These are phyloP conservation scores for Cydia fagiglandana DNA, from an alignment of 1,140 invertebrate genomes.

Conservation along the genomic window DNA sequence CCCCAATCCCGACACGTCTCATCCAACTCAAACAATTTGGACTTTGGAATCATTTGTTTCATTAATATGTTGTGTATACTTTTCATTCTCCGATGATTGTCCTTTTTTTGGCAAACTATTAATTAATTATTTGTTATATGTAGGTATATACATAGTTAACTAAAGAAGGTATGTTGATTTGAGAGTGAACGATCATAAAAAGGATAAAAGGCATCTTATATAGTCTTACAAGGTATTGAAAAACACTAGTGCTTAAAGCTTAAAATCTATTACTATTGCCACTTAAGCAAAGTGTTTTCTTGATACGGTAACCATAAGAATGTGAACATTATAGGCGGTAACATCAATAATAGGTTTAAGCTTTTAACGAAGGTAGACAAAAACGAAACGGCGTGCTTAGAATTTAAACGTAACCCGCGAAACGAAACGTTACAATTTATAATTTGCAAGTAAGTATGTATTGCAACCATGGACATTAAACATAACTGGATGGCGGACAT, in stretches of 20 bases:
- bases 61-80: not conserved
- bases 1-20: slow-evolving; percentile 23
- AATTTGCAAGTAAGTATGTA: too few species aligned
- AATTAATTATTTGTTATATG: too few species aligned
- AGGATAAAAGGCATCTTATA: too few species aligned
- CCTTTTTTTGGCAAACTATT: too few species aligned
- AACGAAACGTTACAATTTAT: too few species aligned
- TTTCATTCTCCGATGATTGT: too few species aligned
- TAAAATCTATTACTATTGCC: not conserved
- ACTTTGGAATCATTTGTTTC: not conserved
- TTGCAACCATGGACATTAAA: too few species aligned
- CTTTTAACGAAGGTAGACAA: slow-evolving; percentile 2
- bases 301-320: not conserved
- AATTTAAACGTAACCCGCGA: too few species aligned
- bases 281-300: slow-evolving; percentile 18
- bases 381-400: too few species aligned
- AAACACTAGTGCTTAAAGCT: not conserved
- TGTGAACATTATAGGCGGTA: slow-evolving; percentile 7
- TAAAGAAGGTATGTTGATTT: not conserved
- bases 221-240: not conserved
- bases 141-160: too few species aligned
- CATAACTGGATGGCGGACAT: too few species aligned
- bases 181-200: too few species aligned
- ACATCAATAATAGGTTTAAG: not conserved
- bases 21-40: not conserved